Conservation (phyloP, 1,140 invertebrate genomes). For the Frieseomelitta varia region DNA sequence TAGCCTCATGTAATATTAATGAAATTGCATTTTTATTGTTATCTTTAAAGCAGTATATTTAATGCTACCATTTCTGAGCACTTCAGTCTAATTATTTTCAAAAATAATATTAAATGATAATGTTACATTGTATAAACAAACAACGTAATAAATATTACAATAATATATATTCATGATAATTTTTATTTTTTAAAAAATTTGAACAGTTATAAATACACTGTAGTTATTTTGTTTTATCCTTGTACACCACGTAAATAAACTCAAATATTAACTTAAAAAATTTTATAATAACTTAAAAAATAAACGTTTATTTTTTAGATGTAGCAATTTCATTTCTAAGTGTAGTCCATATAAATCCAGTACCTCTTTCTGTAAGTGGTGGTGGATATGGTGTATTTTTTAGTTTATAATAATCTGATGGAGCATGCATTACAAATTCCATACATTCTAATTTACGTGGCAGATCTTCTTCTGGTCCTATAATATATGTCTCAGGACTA, state of each 20-base stretch:
- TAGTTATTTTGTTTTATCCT: not conserved
- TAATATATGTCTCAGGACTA: conserved; percentile 94
- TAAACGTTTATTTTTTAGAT: conserved; percentile 62
- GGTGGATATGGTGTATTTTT: conserved; percentile 90
- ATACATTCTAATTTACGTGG: conserved; percentile 93
- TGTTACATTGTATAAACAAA: conserved; percentile 61
- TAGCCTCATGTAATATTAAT: conserved; percentile 12
- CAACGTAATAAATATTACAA: conserved; percentile 61
- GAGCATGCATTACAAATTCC: conserved; percentile 96
- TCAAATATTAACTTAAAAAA: not conserved
- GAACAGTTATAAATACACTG: not conserved
- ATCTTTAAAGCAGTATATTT: conserved; percentile 27
- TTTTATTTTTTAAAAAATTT: conserved; percentile 21
- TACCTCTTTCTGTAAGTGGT: conserved; percentile 82
- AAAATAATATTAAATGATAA: conserved; percentile 46
- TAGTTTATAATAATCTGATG: conserved; percentile 93
- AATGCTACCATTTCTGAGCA: conserved; percentile 20
- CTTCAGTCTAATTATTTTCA: conserved; percentile 34
- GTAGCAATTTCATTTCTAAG: conserved; percentile 73
- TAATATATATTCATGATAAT: conserved; percentile 22
- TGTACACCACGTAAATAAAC: not conserved
- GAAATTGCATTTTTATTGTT: conserved; percentile 30
- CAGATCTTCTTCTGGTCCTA: conserved; percentile 95
- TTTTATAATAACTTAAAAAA: not conserved
- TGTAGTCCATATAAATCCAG: conserved; percentile 87